Conservation (phyloP, 2,113 vertebrate genomes). For the Coracopsis vasa region DNA sequence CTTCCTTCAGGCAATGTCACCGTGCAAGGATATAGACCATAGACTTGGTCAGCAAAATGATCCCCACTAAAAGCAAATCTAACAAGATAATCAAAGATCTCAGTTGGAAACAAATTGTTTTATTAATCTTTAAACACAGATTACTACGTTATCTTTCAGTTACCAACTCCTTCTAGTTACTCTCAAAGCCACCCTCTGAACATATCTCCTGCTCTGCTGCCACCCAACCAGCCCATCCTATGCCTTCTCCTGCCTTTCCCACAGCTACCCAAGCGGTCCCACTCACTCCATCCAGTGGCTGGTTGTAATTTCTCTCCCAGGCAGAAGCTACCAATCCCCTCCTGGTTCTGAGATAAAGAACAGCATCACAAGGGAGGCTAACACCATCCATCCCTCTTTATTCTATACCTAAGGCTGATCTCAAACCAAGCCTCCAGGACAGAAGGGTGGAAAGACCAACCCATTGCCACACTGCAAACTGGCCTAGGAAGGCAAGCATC, state of each 20-base stretch:
- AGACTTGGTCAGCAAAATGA: conserved; percentile 18
- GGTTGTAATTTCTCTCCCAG: background rate
- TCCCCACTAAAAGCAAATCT: background rate
- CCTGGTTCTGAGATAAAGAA: background rate
- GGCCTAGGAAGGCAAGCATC: background rate
- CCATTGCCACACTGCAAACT: background rate
- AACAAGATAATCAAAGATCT: background rate
- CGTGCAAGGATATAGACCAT: background rate
- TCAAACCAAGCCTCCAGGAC: background rate
- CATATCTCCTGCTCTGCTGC: background rate
- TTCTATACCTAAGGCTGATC: background rate
- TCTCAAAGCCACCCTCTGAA: background rate
- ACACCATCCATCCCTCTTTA: background rate
- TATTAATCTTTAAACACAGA: background rate
- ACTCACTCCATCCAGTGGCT: background rate
- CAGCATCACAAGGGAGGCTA: background rate
- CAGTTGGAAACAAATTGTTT: background rate
- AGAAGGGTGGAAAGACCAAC: background rate
- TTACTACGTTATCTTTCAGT: background rate
- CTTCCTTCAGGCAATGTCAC: conserved; percentile 5
- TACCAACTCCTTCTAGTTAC: background rate
- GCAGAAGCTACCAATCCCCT: background rate
- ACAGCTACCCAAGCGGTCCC: fast-evolving
- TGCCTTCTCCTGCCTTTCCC: background rate
- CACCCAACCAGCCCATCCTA: background rate